Evolutionary conservation across 2,797 vertebrate genomes (phyloP).

Genomic region (Taenioides sp.): DNA sequence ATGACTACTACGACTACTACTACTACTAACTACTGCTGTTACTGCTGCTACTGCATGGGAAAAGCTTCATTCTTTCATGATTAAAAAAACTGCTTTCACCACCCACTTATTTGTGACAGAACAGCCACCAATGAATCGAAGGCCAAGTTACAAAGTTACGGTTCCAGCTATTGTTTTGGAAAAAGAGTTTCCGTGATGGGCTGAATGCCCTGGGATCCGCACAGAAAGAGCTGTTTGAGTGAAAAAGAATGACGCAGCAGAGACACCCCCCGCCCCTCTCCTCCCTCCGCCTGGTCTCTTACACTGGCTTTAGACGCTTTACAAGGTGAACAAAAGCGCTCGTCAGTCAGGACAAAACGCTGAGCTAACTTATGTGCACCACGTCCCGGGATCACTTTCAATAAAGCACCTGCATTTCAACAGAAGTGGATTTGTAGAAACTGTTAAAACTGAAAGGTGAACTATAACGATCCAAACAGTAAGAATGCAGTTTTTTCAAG

Average conservation of each 20-base stretch:
- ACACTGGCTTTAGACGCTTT: constrained; percentile 57
- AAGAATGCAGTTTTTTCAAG: no score
- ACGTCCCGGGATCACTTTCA: constrained; percentile 26
- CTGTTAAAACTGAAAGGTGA: no score
- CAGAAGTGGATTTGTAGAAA: no score
- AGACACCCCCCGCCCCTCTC: constrained; percentile 40
- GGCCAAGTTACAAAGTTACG: background rate
- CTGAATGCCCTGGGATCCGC: constrained; percentile 42
- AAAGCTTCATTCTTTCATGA: background rate
- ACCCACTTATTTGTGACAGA: background rate
- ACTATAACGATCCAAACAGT: no score
- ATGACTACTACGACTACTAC: no score
- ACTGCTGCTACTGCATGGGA: background rate
- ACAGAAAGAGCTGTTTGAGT: constrained; percentile 54
- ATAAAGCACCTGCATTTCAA: constrained; percentile 43
- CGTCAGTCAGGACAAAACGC: constrained; percentile 47
- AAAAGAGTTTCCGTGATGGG: constrained; percentile 44
- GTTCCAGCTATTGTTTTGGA: constrained; percentile 10
- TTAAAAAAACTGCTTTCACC: background rate
- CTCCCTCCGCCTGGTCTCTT: constrained; percentile 61
- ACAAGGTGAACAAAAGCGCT: constrained; percentile 59
- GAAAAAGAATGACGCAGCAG: constrained; percentile 56
- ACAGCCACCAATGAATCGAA: background rate
- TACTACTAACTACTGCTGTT: background rate
- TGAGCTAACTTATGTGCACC: constrained; percentile 40